Base-by-base conservation (phyloP, 2,797 vertebrate species). In the Leptoclinus maculatus region DNA sequence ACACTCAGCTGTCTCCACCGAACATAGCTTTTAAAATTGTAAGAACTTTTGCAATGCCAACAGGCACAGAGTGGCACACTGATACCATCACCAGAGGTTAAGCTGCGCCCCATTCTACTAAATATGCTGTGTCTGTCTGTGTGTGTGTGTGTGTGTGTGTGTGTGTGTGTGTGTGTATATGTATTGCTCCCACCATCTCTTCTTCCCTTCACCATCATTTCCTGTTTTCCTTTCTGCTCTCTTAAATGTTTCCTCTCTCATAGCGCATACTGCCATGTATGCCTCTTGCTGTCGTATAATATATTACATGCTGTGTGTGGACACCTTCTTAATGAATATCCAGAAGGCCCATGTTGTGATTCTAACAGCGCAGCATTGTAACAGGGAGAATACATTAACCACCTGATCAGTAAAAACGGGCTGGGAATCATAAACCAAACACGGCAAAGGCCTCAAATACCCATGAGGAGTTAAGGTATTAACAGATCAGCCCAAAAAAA, bases 381-480 rank as follows among this genome's bases (percentile, higher is more conserved):
- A 70, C 57, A 66, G 67, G 8, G 11, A 73, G 56, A 80, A 70
- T 36, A 60, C 70, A 66, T n/a, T n/a, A 79, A 63, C 58, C 66
- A 79, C 56, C 76, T 77, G 75, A 87, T 78, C 69, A 73, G 27
- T 63, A 65, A 70, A 70, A 80, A 75, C 3, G 1, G 47, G 27
- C 25, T 32, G 29, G 21, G n/a, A 62, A 74, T 71, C 19, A 72
- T 58, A 74, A 78, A 23, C 19, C 68, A 68, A 79, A 74, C 21
- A 60, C 54, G 34, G 4, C 54, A 60, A 54, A 83, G 47, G 38
- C 66, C 59, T 65, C 39, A 21, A 53, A 68, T 51, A 25, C 66
- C 83, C 66, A 79, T 78, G 32, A 83, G 41, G 27, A 78, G 27
- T 71, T 45, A 25, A 51, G 39, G 53, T 54, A 41, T 86, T 78